Base-by-base conservation (phyloP, 2,797 vertebrate species). In the Epinephelus awoara region DNA sequence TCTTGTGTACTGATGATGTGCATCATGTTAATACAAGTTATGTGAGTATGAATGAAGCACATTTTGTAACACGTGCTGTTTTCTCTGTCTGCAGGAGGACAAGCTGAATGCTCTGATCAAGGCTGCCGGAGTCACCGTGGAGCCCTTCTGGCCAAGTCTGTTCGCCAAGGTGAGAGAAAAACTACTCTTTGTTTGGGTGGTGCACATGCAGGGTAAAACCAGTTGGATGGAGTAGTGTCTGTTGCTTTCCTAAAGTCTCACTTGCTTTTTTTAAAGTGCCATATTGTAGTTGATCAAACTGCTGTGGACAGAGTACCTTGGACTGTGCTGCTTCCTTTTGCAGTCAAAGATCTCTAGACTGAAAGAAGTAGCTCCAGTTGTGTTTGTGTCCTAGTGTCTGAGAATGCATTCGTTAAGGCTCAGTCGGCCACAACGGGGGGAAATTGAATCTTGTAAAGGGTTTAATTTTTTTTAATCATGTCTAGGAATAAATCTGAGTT, bases 81-180 rank as follows among this genome's bases (percentile, higher is more conserved):
- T 72, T 65, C 0, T 74, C 14, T 84, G 8, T 89, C 6, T 89
- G 50, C 27, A 99, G 98, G 98, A 99, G 94, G 98, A 99, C 93
- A 99, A 99, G 93, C 97, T 99, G 91, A 97, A 97, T 58, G 97
- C 98, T 1, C 96, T 99, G 74, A 98, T 99, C 89, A 99, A 99
- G 92, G 97, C 98, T 21, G 98, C 98, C 0, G 96, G 97, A 50
- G 98, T 99, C 75, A 96, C 93, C 1, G 97, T 99, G 63, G 98
- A 99, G 83, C 98, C 98, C 0, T 99, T 99, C 93, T 99, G 98
- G 98, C 98, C 98, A 15, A 96, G 97, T 61, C 96, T 99, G 9
- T 99, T 99, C 50, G 97, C 98, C 29, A 99, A 99, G 97, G 98
- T 99, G 85, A 88, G 93, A 52, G 5, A 44, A 21, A 3, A 3